Conservation (phyloP, 2,888 invertebrate genomes). For the Panorpa germanica region DNA sequence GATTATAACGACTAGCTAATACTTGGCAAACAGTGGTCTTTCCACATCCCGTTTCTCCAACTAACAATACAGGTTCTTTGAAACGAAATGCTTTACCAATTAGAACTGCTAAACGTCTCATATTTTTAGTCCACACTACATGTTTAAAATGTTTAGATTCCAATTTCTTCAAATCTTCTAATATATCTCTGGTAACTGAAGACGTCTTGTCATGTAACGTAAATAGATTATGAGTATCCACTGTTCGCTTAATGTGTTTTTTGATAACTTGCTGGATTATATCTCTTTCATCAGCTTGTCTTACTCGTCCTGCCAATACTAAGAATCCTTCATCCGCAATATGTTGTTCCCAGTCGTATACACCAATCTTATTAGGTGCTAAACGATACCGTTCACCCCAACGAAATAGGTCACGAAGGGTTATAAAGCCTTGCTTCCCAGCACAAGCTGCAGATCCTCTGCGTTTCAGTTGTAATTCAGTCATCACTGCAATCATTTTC, state of each 20-base stretch:
- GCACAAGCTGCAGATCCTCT: conserved; percentile 77
- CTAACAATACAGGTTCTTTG: conserved; percentile 83
- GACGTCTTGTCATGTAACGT: conserved; percentile 49
- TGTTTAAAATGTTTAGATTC: conserved; percentile 57
- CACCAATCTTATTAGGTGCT: conserved; percentile 36
- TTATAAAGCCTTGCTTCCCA: conserved; percentile 85
- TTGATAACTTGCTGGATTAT: conserved; percentile 65
- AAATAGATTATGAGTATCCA: conserved; percentile 52
- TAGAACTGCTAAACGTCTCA: conserved; percentile 62
- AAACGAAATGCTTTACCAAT: conserved; percentile 74
- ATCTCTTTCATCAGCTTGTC: conserved; percentile 61
- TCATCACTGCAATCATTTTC: conserved; percentile 82
- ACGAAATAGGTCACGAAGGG: conserved; percentile 83
- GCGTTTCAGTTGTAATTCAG: conserved; percentile 66
- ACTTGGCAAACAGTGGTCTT: conserved; percentile 93
- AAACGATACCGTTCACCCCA: conserved; percentile 90
- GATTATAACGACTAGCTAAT: conserved; percentile 46
- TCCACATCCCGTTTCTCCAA: conserved; percentile 96
- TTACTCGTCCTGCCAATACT: conserved; percentile 80
- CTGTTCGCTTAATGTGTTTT: conserved; percentile 58
- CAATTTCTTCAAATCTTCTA: conserved; percentile 34
- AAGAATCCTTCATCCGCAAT: conserved; percentile 92
- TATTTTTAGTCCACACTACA: conserved; percentile 88
- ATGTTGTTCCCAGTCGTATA: conserved; percentile 94
- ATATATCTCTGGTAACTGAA: conserved; percentile 49